Base-by-base conservation (phyloP, 2,888 invertebrate genomes). In the Thelaira solivaga region DNA sequence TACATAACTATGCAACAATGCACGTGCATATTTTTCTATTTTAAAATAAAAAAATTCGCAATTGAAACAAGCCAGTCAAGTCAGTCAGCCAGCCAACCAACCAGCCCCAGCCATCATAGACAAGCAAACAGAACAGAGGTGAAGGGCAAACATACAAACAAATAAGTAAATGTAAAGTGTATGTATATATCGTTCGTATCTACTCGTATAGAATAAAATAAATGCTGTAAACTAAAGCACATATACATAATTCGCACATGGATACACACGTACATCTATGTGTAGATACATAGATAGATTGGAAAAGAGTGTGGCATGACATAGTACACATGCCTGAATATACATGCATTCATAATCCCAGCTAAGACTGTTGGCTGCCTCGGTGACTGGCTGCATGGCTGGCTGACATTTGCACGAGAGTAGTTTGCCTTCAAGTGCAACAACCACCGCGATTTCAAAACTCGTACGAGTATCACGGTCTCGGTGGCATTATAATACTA, bases 401-500 rank as follows among this genome's bases (percentile, higher is more conserved):
- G 65, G 65, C 78, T 78, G 78, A 78, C 74, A 78, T 78, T 78
- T 78, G 78, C 78, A 74, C 74, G 69, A 78, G 69, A 78, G 78
- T 78, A 74, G 78, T 78, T 78, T 78, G 78, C 74, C 78, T 78
- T 78, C 74, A 78, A 78, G 78, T 74, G 78, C 74, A 78, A 74
- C 68, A 73, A 74, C 73, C 78, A 78, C 69, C 74, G 74, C 59
- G 43, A 65, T 53, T 69, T 65, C 64, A 45, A 71, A 22, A 68
- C 1, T 45, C 18, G 18, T 57, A 22, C 34, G 18, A 20, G 18
- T 47, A n/a, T 47, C 22, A 24, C 11, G 34, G 47, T 20, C 36
- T 20, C 29, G 41, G 29, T 22, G 24, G 69, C 69, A 61, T 36
- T 8, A 41, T 29, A 24, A 13, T 62, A 62, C 43, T 36, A 36